Conservation (phyloP, 1,140 invertebrate genomes). For the Zaprionus vittiger region DNA sequence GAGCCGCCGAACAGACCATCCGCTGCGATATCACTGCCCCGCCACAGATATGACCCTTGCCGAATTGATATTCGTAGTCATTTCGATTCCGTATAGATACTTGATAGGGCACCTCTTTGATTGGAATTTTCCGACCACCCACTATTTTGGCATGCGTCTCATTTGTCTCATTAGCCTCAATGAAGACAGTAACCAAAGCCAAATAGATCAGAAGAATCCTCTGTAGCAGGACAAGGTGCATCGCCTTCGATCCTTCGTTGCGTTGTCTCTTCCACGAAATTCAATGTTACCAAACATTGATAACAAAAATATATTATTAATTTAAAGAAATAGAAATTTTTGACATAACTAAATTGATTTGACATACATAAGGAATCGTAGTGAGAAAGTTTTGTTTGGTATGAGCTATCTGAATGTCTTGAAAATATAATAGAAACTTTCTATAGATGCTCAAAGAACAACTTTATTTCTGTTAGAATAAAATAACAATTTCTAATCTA, state of each 20-base stretch:
- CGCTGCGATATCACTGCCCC: constrained; percentile 59
- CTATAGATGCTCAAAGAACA: no score
- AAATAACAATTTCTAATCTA: no score
- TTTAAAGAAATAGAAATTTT: constrained; percentile 3
- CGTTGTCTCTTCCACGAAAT: background rate
- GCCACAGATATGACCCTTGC: constrained; percentile 56
- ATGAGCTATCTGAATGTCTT: no score
- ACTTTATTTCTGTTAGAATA: no score
- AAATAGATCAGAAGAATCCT: background rate
- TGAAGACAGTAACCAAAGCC: no score
- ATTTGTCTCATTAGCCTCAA: background rate
- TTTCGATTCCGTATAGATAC: constrained; percentile 51
- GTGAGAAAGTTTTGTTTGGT: no score
- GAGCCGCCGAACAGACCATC: constrained; percentile 57
- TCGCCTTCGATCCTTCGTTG: constrained; percentile 1
- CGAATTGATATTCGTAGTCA: constrained; percentile 27
- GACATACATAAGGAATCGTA: no score
- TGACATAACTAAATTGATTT: background rate
- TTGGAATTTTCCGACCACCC: constrained; percentile 50
- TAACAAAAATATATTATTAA: background rate
- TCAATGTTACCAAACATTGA: constrained; percentile 11
- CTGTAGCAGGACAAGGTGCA: constrained; percentile 4
- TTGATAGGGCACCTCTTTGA: constrained; percentile 44
- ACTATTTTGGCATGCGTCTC: constrained; percentile 51
- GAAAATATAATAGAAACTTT: no score